These are phyloP conservation scores for Craniophora ligustri DNA, from an alignment of 2,888 invertebrate species.

Conservation along the genomic window DNA sequence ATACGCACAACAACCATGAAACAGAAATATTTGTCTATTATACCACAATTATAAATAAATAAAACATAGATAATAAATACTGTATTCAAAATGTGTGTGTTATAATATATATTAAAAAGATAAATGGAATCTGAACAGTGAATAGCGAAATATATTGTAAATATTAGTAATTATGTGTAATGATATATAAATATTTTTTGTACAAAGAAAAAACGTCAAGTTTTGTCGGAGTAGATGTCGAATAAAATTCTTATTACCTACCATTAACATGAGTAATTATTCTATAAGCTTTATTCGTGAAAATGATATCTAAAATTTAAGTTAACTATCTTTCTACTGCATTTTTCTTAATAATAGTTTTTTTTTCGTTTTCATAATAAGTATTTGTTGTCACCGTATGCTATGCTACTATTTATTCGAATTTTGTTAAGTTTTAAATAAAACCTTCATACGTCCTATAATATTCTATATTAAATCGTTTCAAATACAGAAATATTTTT, in stretches of 20 bases:
- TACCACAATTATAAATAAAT: constrained; percentile 79
- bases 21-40: constrained; percentile 80
- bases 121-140: constrained; percentile 51
- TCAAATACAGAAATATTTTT: not conserved
- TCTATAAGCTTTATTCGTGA: not conserved
- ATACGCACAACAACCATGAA: constrained; percentile 42
- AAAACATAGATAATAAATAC: constrained; percentile 62
- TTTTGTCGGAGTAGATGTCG: constrained; percentile 29
- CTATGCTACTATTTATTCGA: not conserved
- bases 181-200: constrained; percentile 50
- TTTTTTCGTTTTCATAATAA: too few relatives aligned
- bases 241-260: constrained; percentile 20
- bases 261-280: constrained; percentile 4
- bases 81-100: constrained; percentile 62
- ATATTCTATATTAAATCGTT: too few relatives aligned
- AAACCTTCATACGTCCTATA: too few relatives aligned
- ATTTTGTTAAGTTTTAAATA: constrained; percentile 18
- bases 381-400: too few relatives aligned
- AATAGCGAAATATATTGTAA: constrained; percentile 55
- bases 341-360: too few relatives aligned
- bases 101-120: constrained; percentile 55
- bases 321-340: too few relatives aligned
- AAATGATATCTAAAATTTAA: not conserved
- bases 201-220: constrained; percentile 30
- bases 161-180: constrained; percentile 36